Conservation (phyloP, 2,113 vertebrate species). For the Hemibagrus wyckioides region DNA sequence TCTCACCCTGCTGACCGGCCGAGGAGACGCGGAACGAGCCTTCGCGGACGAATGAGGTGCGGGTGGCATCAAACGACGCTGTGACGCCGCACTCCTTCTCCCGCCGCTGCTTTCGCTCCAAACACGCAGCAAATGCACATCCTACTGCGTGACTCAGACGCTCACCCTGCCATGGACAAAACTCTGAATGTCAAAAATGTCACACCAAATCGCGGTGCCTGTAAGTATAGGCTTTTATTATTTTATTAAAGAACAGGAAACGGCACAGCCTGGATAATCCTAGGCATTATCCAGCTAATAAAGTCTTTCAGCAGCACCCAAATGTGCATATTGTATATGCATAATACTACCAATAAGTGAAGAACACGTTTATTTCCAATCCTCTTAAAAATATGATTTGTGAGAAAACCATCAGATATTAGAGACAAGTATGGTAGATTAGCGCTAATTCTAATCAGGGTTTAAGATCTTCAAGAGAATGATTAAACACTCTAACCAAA, state of each 20-base stretch:
- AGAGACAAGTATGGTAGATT: neutral
- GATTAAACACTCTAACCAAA: neutral
- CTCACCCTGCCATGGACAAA: slow-evolving; percentile 76
- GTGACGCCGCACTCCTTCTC: slow-evolving; percentile 93
- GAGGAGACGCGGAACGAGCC: slow-evolving; percentile 88
- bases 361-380: neutral
- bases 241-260: neutral
- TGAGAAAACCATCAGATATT: neutral
- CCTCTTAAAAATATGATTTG: neutral
- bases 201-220: neutral
- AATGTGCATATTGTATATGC: too few relatives aligned
- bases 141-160: slow-evolving; percentile 90
- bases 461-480: neutral
- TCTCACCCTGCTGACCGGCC: slow-evolving; percentile 70
- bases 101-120: slow-evolving; percentile 87
- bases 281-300: neutral
- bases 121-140: slow-evolving; percentile 89
- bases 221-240: neutral
- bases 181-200: neutral
- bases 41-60: slow-evolving; percentile 88
- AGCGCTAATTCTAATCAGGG: neutral
- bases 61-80: slow-evolving; percentile 86
- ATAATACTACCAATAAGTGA: neutral
- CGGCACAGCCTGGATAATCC: neutral
- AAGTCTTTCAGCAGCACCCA: neutral